Conservation (phyloP, 53 echinoderm and acorn worm genomes). For the Crossaster papposus region DNA sequence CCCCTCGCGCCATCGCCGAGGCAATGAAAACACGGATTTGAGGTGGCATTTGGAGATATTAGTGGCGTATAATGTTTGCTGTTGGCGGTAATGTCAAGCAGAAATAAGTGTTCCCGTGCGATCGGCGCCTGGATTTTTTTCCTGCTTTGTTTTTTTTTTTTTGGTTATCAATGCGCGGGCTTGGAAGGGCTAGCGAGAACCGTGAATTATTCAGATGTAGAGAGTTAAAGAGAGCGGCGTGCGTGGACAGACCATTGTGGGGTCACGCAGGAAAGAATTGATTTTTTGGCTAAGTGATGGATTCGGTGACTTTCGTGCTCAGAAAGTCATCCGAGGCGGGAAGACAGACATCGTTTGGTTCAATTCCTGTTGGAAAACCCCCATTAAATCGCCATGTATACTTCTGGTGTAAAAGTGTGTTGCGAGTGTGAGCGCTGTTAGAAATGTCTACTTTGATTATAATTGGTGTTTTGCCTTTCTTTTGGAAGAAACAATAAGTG, state of each 20-base stretch:
- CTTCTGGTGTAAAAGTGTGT: no score
- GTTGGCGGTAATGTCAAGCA: slow-evolving; percentile 58
- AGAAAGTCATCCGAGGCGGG: neutral
- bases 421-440: no score
- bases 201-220: slow-evolving; percentile 49
- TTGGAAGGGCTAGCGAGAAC: no score
- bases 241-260: neutral
- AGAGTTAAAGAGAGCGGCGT: neutral
- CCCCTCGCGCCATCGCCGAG: slow-evolving; percentile 44
- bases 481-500: no score
- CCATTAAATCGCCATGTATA: no score
- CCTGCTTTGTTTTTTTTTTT: neutral
- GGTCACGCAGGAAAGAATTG: slow-evolving; percentile 32
- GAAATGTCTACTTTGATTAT: no score
- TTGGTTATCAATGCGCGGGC: neutral
- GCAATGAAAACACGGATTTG: slow-evolving; percentile 58
- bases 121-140: slow-evolving; percentile 25
- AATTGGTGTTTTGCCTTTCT: no score
- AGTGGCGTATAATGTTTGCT: slow-evolving; percentile 52
- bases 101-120: slow-evolving; percentile 46
- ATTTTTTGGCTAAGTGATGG: slow-evolving; percentile 41
- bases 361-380: neutral
- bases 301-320: slow-evolving; percentile 7
- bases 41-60: slow-evolving; percentile 61
- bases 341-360: slow-evolving; percentile 6